These are phyloP conservation scores for Sminthurinus aureus DNA, from an alignment of 2,888 invertebrate species.

Conservation along the genomic window DNA sequence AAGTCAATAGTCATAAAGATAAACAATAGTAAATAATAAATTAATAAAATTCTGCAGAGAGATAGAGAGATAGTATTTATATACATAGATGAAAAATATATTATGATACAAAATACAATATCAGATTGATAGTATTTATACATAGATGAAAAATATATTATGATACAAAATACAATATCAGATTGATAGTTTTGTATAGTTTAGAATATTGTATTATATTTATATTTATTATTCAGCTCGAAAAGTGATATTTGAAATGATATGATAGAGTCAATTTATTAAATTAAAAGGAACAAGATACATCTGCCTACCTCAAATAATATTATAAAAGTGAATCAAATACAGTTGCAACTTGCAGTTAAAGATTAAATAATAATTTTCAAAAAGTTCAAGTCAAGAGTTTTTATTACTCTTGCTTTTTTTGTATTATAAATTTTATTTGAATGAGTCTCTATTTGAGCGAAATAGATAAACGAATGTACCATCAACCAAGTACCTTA, in stretches of 20 bases:
- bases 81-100: not conserved
- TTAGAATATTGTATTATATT: not conserved
- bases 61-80: no score
- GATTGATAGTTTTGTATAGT: not conserved
- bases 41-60: not conserved
- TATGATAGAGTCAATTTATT: no score
- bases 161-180: no score
- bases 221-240: not conserved
- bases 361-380: not conserved
- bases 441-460: slow-evolving; percentile 35
- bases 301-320: not conserved
- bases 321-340: not conserved
- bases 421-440: not conserved
- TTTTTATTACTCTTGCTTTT: not conserved
- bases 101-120: not conserved
- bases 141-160: not conserved
- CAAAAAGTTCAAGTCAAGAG: not conserved
- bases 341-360: not conserved
- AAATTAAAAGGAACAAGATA: not conserved
- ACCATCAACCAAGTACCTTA: slow-evolving; percentile 36
- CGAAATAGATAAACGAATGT: slow-evolving; percentile 17
- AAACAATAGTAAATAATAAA: not conserved
- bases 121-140: not conserved
- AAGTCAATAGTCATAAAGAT: not conserved
- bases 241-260: not conserved